Percentiles rank a stretch among this genome's conserved stretches.
phyloP scores from a whole-genome alignment of 2,797 vertebrate genomes.

The Lemur catta region DNA sequence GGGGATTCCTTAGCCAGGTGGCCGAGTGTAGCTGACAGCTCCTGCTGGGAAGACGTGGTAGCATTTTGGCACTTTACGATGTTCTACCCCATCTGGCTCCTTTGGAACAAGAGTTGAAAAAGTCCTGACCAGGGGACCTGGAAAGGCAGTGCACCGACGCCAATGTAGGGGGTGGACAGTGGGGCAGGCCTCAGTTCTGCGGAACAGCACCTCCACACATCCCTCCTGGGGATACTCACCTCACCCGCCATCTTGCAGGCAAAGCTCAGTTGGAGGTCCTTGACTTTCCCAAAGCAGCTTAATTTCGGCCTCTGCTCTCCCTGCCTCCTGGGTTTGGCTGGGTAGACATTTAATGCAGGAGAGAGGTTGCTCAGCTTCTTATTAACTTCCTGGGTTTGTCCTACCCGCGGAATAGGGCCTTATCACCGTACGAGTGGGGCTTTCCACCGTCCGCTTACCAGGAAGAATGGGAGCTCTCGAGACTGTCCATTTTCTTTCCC shows the following conservation, averaged over 20 bases:
- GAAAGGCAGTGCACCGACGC: neutral
- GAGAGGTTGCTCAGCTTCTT: neutral
- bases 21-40: neutral
- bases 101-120: neutral
- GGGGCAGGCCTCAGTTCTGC: neutral
- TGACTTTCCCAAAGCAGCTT: neutral
- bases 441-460: neutral
- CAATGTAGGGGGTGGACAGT: neutral
- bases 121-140: neutral
- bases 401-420: neutral
- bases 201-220: neutral
- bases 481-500: neutral
- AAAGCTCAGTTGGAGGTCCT: neutral
- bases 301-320: neutral
- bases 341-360: neutral
- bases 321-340: neutral
- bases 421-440: neutral
- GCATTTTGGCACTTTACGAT: neutral
- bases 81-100: neutral
- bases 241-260: neutral
- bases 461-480: neutral
- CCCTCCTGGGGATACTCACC: neutral
- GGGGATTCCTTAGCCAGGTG: conserved; percentile 36
- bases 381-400: neutral
- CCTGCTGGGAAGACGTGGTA: neutral